Conservation (phyloP, 2,113 vertebrate species). For the Spheniscus mendiculus region DNA sequence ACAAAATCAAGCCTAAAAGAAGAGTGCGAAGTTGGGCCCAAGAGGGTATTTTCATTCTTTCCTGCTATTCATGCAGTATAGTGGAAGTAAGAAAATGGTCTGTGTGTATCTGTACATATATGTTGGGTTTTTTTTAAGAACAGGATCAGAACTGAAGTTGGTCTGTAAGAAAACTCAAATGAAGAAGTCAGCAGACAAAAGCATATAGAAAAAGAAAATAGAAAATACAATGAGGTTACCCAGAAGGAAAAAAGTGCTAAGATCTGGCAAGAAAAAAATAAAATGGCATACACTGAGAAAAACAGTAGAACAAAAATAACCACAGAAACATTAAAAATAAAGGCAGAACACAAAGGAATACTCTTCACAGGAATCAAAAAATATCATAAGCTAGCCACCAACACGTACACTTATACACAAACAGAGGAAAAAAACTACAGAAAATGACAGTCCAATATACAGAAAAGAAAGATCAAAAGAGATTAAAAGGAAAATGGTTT, state of each 20-base stretch:
- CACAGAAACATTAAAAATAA: neutral
- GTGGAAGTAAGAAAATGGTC: neutral
- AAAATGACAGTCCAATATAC: slow-evolving; percentile 15
- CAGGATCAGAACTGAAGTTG: neutral
- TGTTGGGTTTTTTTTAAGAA: neutral
- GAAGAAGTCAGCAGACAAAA: neutral
- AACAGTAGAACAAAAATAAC: neutral
- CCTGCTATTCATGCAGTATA: neutral
- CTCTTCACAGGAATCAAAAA: neutral
- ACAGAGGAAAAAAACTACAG: neutral
- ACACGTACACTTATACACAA: neutral
- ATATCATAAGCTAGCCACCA: neutral
- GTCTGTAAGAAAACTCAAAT: neutral
- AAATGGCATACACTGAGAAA: neutral
- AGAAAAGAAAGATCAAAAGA: slow-evolving; percentile 1
- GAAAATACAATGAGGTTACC: neutral
- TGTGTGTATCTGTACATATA: neutral
- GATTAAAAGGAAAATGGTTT: slow-evolving; percentile 23
- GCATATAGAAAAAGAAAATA: neutral
- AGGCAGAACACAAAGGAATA: neutral
- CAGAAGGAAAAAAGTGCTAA: neutral
- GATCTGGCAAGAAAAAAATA: neutral
- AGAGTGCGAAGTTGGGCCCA: neutral
- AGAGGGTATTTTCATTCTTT: neutral
- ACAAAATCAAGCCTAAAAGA: neutral